Evolutionary conservation across 2,113 vertebrate species (phyloP).

Genomic region (Macrotus californicus): DNA sequence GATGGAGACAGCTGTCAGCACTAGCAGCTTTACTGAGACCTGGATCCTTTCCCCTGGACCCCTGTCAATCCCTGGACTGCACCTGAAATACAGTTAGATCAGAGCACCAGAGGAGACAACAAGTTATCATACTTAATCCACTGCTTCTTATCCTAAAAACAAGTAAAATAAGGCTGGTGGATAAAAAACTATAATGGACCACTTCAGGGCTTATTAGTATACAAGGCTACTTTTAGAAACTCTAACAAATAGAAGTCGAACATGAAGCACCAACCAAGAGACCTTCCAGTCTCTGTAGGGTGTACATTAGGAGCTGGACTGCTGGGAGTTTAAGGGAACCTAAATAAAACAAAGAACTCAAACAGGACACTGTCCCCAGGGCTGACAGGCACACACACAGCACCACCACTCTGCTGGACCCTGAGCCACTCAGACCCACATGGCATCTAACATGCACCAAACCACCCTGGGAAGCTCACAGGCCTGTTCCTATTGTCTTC

Average conservation of each 20-base stretch:
- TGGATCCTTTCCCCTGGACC: background rate
- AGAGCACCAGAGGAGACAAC: background rate
- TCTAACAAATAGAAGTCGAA: background rate
- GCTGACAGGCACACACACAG: background rate
- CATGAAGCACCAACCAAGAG: background rate
- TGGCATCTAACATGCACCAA: background rate
- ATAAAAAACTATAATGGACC: background rate
- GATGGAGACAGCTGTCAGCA: background rate
- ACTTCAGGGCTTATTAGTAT: background rate
- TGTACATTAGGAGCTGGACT: no score
- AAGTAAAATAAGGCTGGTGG: background rate
- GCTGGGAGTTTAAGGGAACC: background rate
- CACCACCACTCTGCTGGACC: background rate
- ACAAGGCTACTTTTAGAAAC: background rate
- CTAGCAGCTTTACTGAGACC: background rate
- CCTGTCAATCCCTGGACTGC: background rate
- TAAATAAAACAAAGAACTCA: background rate
- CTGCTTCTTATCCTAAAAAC: background rate
- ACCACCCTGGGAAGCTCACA: background rate
- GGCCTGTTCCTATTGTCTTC: no score
- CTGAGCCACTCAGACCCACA: background rate
- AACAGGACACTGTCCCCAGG: background rate
- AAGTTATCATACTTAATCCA: background rate
- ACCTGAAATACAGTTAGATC: background rate
- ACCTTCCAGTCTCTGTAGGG: background rate